These are phyloP conservation scores for Drosophila equinoxialis DNA, from an alignment of 1,140 invertebrate species.

Conservation along the genomic window DNA sequence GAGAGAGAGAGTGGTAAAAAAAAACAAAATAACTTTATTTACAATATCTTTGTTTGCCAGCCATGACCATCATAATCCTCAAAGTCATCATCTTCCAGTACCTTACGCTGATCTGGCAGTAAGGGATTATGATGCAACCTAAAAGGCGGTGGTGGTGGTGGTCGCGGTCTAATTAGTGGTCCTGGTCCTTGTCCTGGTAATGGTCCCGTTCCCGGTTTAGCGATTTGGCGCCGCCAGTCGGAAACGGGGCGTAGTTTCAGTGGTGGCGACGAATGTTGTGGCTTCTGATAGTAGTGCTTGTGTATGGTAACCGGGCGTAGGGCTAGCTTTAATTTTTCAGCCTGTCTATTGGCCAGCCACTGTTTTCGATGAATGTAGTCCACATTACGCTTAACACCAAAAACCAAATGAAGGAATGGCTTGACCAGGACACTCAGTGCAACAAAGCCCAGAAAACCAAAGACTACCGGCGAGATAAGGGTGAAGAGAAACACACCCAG, in stretches of 20 bases:
- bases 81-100: conserved; percentile 23
- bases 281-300: conserved; percentile 74
- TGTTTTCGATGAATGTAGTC: conserved; percentile 54
- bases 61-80: background rate
- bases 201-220: no score
- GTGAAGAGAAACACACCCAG: conserved; percentile 75
- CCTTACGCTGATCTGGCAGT: conserved; percentile 38
- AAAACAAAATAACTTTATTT: background rate
- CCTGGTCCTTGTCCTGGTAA: no score
- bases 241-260: conserved; percentile 37
- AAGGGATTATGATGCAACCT: conserved; percentile 44
- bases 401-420: conserved; percentile 68
- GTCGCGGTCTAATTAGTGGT: background rate
- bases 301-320: conserved; percentile 74
- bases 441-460: conserved; percentile 76
- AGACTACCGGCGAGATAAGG: conserved; percentile 69
- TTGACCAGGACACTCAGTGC: conserved; percentile 70
- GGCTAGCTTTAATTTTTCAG: conserved; percentile 54
- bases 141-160: background rate
- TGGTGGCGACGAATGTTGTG: conserved; percentile 52
- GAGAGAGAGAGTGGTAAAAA: background rate
- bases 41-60: background rate
- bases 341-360: conserved; percentile 54
- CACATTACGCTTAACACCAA: conserved; percentile 69
- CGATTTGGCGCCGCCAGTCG: conserved; percentile 43